Evolutionary conservation across 2,888 invertebrate genomes (phyloP).

Genomic region (Erebia epiphron): DNA sequence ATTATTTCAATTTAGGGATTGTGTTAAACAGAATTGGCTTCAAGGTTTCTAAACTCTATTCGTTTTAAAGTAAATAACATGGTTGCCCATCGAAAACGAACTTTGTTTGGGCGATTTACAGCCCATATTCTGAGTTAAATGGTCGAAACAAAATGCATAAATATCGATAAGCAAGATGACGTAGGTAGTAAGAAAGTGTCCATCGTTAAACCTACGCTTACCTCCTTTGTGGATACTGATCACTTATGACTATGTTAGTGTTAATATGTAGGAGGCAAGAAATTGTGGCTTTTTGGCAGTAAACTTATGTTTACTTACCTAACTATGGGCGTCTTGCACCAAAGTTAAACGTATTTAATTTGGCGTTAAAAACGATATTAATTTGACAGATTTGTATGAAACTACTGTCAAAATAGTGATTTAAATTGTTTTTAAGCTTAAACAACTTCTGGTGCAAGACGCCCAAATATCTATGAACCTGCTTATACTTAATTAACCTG

Average conservation of each 20-base stretch:
- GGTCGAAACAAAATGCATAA: constrained; percentile 1
- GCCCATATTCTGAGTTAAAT: constrained; percentile 3
- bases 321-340: too few species aligned
- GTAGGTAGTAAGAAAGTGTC: constrained; percentile 8
- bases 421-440: too few species aligned
- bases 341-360: too few species aligned
- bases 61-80: neutral
- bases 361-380: too few species aligned
- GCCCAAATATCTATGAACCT: too few species aligned
- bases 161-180: constrained; percentile 1
- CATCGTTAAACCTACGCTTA: constrained; percentile 9
- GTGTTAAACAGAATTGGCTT: too few species aligned
- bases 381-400: too few species aligned
- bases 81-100: neutral
- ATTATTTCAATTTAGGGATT: too few species aligned
- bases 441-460: too few species aligned
- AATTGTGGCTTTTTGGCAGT: neutral
- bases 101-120: neutral
- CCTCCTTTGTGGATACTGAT: constrained; percentile 7
- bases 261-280: neutral
- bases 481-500: too few species aligned
- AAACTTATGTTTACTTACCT: neutral
- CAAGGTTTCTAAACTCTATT: too few species aligned
- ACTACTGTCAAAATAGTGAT: too few species aligned
- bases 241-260: neutral